A percentile compares a stretch with the other conserved stretches of the same genome.
Evolutionary conservation across 2,888 invertebrate species (phyloP).

Genomic region (Hemicrepidius hirtus): DNA sequence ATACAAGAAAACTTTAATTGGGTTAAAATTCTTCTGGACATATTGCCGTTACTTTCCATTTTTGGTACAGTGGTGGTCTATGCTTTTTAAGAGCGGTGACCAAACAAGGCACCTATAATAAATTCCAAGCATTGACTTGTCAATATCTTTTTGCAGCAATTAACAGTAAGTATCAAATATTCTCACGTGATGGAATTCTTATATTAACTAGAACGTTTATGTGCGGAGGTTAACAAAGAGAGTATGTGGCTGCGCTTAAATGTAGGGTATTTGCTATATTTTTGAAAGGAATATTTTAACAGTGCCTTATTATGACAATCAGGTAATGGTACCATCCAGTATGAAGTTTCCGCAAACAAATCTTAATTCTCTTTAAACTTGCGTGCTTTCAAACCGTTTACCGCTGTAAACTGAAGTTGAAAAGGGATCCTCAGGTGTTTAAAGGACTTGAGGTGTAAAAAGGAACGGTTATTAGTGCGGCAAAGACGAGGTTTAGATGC

Average conservation of each 20-base stretch:
- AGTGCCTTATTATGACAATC: conserved; percentile 49
- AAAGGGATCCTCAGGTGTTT: conserved; percentile 66
- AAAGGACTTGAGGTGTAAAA: conserved; percentile 68
- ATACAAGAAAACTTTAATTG: conserved; percentile 1
- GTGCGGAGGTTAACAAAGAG: conserved; percentile 35
- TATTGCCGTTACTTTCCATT: too few species aligned
- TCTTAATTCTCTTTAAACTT: too few species aligned
- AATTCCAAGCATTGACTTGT: conserved; percentile 23
- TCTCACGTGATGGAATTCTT: conserved; percentile 49
- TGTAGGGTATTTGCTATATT: conserved; percentile 49
- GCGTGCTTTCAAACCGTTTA: conserved; percentile 25
- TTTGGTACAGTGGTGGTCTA: background rate
- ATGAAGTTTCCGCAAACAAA: conserved; percentile 33
- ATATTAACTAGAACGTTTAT: conserved; percentile 15
- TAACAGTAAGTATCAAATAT: conserved; percentile 35
- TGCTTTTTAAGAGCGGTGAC: too few species aligned
- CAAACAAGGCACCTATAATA: conserved; percentile 19
- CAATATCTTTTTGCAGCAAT: conserved; percentile 28
- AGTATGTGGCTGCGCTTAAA: conserved; percentile 43
- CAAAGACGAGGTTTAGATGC: conserved; percentile 54
- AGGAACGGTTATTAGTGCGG: conserved; percentile 68
- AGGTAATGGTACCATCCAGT: conserved; percentile 37
- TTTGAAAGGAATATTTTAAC: conserved; percentile 45
- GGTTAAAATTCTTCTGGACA: background rate
- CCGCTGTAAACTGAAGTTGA: conserved; percentile 60